Evolutionary conservation across 1,140 invertebrate genomes (phyloP), one percentile per base, ranked within the genome.

Genomic region (Caenorhabditis remanei): DNA sequence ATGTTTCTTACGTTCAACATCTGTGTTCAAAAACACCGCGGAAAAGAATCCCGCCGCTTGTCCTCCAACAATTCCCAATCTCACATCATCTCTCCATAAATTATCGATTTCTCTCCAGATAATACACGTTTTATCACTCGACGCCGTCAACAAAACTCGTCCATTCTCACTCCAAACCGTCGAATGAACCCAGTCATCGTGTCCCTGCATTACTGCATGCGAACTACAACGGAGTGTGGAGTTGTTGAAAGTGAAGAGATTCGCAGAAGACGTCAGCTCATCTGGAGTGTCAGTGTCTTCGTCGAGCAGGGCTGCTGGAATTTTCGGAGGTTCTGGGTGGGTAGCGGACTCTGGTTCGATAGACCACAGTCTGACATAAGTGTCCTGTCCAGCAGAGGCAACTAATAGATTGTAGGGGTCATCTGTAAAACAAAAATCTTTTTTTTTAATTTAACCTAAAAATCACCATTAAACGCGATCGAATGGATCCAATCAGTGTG

Each of bases 101-200:
- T 94, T 95, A 67, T 92, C 84, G n/a, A 88, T 86, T 11, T 85
- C 58, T 87, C 95, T 94, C 98, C 98, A 99, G 48, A 99, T 94
- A 24, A 99, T 96, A 91, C 98, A 95, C 1, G 96, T 96, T 93
- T 98, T 98, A 93, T 99, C 98, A 90, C 98, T 95, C 0, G 97
- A 98, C 32, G 96, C 95, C 0, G 97, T 97, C 1, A 98, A 93
- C n/a, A 98, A 92, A 86, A 90, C 87, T 41, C 91, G 90, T 85
- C 93, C 32, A 84, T 87, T 89, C 79, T 94, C 94, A 90, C 95
- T 95, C 97, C 97, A 98, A 90, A 96, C 94, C 0, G 98, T 94
- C 61, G 96, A 96, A 93, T 98, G 97, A 85, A 99, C 95, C 96
- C 97, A 98, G 4, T 95, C 95, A 92, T 98, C 97, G 92, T 99